Evolutionary conservation across 2,113 vertebrate species (phyloP).

Genomic region (Aegotheles bennettii): DNA sequence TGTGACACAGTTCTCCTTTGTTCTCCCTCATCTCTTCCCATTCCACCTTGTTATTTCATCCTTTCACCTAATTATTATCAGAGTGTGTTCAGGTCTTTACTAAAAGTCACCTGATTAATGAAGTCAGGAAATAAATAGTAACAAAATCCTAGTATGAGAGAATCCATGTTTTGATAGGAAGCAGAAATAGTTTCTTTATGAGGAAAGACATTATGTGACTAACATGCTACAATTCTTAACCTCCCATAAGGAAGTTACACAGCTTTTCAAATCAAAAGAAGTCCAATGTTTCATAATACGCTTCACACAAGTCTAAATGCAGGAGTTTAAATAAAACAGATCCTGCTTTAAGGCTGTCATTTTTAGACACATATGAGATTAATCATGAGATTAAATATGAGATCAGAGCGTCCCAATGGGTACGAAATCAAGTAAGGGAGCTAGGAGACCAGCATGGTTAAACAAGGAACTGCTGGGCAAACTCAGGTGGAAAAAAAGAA

Average conservation of each 20-base stretch:
- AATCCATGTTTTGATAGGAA: neutral
- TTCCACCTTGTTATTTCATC: neutral
- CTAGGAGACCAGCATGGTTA: too few species aligned
- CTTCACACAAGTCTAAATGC: neutral
- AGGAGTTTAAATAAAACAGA: neutral
- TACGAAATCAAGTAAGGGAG: too few species aligned
- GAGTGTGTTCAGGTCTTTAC: neutral
- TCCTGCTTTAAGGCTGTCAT: neutral
- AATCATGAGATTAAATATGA: too few species aligned
- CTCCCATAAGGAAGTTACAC: neutral
- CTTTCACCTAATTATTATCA: neutral
- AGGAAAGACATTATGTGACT: neutral
- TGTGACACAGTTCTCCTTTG: neutral
- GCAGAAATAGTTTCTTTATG: neutral
- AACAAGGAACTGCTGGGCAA: too few species aligned
- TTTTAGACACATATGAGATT: neutral
- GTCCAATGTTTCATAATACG: neutral
- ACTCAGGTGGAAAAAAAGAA: too few species aligned
- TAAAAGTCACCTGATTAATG: neutral
- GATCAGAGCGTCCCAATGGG: too few species aligned
- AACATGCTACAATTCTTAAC: neutral
- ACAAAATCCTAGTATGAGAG: neutral
- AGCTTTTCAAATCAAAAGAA: neutral
- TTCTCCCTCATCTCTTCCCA: neutral
- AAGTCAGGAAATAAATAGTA: neutral